Percentiles rank a stretch among this genome's conserved stretches.
Evolutionary conservation across 2,797 vertebrate species (phyloP).

Genomic region (Xyrichtys novacula): DNA sequence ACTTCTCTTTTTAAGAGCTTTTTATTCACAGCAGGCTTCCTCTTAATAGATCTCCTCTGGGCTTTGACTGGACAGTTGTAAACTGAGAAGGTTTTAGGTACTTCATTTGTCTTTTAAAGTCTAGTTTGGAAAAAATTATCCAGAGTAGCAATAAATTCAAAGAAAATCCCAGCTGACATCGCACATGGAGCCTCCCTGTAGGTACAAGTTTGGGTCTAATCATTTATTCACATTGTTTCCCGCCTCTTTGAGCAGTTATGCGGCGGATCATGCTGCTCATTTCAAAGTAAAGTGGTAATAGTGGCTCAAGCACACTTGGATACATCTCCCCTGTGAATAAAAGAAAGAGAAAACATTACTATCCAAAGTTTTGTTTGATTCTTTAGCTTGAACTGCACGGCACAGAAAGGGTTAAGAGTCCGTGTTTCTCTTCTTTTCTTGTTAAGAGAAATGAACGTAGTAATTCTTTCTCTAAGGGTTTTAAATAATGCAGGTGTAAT

Average conservation of each 20-base stretch:
- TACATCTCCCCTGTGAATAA: background rate
- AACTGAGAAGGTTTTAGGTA: background rate
- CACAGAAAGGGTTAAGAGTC: background rate
- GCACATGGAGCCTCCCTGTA: background rate
- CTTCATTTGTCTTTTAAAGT: background rate
- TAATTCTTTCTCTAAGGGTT: constrained; percentile 2
- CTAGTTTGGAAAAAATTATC: background rate
- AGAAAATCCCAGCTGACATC: background rate
- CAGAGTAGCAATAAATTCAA: background rate
- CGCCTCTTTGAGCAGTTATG: background rate
- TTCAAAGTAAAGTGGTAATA: background rate
- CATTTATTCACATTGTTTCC: constrained; percentile 40
- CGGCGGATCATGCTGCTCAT: background rate
- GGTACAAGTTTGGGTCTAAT: constrained; percentile 17
- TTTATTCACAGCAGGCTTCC: constrained; percentile 1
- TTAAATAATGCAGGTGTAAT: constrained; percentile 9
- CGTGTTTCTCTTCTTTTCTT: background rate
- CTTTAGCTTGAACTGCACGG: background rate
- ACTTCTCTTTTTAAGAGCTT: constrained; percentile 5
- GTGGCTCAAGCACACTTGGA: background rate
- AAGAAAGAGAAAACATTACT: constrained; percentile 9
- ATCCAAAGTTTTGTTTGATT: background rate
- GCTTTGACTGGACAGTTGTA: background rate
- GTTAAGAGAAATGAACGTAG: background rate
- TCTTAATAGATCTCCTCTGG: background rate